Percentiles rank a stretch among this genome's conserved stretches.
Evolutionary conservation across 1,140 invertebrate genomes (phyloP).

Genomic region (Metaphire vulgaris): DNA sequence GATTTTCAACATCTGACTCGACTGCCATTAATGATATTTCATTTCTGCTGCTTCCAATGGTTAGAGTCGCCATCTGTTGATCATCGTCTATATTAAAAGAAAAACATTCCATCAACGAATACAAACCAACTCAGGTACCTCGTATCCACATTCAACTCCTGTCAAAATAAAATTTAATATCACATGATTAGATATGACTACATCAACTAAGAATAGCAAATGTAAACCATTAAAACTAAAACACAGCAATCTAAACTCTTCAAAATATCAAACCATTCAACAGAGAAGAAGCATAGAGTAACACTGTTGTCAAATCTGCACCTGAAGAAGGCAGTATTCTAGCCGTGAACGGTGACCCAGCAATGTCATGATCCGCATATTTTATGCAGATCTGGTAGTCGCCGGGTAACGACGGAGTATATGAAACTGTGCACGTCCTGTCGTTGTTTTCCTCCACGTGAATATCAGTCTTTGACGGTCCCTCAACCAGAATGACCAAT

Average conservation of each 20-base stretch:
- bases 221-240: too few species aligned
- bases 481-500: conserved; percentile 83
- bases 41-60: neutral
- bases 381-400: conserved; percentile 89
- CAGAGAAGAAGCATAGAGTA: too few species aligned
- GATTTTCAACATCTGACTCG: neutral
- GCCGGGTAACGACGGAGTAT: conserved; percentile 65
- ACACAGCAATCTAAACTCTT: too few species aligned
- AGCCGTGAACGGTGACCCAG: conserved; percentile 80
- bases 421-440: conserved; percentile 34
- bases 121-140: too few species aligned
- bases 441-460: conserved; percentile 85
- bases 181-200: too few species aligned
- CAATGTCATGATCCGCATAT: conserved; percentile 87
- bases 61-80: neutral
- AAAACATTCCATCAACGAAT: too few species aligned
- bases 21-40: neutral
- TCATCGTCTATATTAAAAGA: neutral
- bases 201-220: too few species aligned
- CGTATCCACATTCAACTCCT: too few species aligned
- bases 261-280: too few species aligned
- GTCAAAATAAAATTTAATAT: too few species aligned
- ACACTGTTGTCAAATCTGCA: neutral
- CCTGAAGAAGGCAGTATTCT: conserved; percentile 58
- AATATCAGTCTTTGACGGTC: conserved; percentile 89